phyloP scores from a whole-genome alignment of 1,140 invertebrate species.

The Plectrocnemia conspersa region DNA sequence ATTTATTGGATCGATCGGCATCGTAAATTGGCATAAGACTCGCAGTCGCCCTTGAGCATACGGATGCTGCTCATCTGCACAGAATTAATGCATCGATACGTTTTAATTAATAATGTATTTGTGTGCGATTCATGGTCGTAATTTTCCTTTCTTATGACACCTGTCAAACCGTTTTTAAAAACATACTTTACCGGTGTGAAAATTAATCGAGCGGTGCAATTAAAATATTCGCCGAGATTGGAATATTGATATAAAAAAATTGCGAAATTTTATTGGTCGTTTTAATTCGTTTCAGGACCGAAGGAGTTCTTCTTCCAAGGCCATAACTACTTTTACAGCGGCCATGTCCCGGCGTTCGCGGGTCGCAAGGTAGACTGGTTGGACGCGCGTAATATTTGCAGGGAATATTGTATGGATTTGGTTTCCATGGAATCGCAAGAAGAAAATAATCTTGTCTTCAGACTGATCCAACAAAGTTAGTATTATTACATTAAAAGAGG shows the following conservation, averaged over 20 bases:
- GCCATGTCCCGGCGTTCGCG: constrained; percentile 71
- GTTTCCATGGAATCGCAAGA: constrained; percentile 83
- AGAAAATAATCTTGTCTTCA: constrained; percentile 84
- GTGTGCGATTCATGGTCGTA: too few species aligned
- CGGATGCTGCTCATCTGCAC: constrained; percentile 2
- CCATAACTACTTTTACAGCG: constrained; percentile 85
- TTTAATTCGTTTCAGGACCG: constrained; percentile 62
- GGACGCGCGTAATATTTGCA: constrained; percentile 82
- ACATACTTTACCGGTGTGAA: too few species aligned
- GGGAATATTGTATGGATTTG: constrained; percentile 89
- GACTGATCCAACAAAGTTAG: constrained; percentile 78
- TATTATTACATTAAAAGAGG: background rate
- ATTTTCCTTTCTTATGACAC: too few species aligned
- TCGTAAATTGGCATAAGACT: background rate
- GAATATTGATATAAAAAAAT: too few species aligned
- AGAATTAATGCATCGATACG: constrained; percentile 1
- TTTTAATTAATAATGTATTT: too few species aligned
- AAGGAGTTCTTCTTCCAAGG: constrained; percentile 83
- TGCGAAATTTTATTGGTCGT: constrained; percentile 10
- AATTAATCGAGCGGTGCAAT: too few species aligned
- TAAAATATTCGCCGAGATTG: too few species aligned
- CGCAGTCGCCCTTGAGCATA: constrained; percentile 5
- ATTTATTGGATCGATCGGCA: background rate
- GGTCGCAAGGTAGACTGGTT: constrained; percentile 83
- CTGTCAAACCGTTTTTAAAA: too few species aligned